A percentile compares a stretch with the other conserved stretches of the same genome.
These are phyloP conservation scores for Craterocephalus amniculus DNA, from an alignment of 2,797 vertebrate species.

Conservation along the genomic window DNA sequence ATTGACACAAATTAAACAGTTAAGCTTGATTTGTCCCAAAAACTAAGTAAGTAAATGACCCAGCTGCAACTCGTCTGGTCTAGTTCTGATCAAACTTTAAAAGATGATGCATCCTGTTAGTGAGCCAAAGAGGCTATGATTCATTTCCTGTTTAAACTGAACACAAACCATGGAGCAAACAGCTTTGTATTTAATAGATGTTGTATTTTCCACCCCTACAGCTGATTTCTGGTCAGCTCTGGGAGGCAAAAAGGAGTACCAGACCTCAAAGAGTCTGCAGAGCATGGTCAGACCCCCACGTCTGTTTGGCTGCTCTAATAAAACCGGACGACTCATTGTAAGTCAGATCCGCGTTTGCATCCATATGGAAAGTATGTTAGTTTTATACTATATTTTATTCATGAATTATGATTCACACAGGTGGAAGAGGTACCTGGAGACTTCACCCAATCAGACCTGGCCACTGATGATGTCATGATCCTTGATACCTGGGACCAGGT, in stretches of 20 bases:
- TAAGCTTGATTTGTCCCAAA: background rate
- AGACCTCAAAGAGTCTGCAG: constrained; percentile 81
- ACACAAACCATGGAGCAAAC: background rate
- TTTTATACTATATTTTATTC: too few relatives aligned
- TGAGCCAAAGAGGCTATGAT: background rate
- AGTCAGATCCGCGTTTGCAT: constrained; percentile 40
- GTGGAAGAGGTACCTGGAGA: constrained; percentile 87
- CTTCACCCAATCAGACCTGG: constrained; percentile 84
- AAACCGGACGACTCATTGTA: constrained; percentile 81
- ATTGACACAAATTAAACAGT: background rate
- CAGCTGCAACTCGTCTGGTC: background rate
- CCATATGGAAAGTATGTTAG: too few relatives aligned
- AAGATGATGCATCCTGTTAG: constrained; percentile 9
- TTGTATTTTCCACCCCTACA: constrained; percentile 40
- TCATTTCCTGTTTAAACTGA: constrained; percentile 19
- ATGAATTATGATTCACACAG: constrained; percentile 48
- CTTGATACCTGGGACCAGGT: constrained; percentile 85
- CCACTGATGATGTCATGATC: constrained; percentile 87
- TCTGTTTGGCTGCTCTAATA: constrained; percentile 87
- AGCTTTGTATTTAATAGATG: background rate
- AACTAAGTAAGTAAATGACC: background rate
- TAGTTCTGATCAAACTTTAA: constrained; percentile 7
- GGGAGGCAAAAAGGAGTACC: constrained; percentile 84
- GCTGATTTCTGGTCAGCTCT: constrained; percentile 83
- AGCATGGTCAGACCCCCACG: constrained; percentile 72